Evolutionary conservation across 2,888 invertebrate species (phyloP).

Genomic region (Agrochola lota): DNA sequence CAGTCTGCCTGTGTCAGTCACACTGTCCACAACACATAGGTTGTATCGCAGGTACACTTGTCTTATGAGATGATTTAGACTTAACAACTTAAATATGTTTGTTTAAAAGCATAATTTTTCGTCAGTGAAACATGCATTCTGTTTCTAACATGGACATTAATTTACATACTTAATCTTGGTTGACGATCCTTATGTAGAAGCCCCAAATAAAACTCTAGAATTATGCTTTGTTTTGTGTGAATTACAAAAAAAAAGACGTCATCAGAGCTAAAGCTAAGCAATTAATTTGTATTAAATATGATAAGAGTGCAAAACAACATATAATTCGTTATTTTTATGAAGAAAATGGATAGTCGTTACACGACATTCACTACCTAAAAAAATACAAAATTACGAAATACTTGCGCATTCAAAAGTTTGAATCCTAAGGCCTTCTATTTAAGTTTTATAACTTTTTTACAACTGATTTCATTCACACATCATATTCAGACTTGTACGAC

Average conservation of each 20-base stretch:
- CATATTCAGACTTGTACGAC: constrained; percentile 37
- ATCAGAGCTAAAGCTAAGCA: not conserved
- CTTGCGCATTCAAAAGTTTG: constrained; percentile 48
- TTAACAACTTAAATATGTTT: constrained; percentile 32
- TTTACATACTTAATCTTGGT: constrained; percentile 21
- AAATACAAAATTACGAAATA: constrained; percentile 53
- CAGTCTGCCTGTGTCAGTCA: constrained; percentile 2
- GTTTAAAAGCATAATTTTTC: constrained; percentile 17
- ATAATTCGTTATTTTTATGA: constrained; percentile 32
- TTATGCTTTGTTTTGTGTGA: constrained; percentile 1
- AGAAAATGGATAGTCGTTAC: constrained; percentile 35
- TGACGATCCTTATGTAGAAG: constrained; percentile 1
- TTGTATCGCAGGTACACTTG: constrained; percentile 38
- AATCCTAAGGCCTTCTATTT: constrained; percentile 48
- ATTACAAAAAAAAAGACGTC: constrained; percentile 4
- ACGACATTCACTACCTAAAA: constrained; percentile 44
- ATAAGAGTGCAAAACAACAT: constrained; percentile 7
- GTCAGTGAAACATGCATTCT: constrained; percentile 33
- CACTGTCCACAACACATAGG: constrained; percentile 13
- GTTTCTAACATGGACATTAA: constrained; percentile 16
- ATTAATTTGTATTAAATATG: constrained; percentile 11
- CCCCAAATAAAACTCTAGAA: constrained; percentile 9
- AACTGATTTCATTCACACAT: constrained; percentile 48
- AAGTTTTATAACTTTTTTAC: constrained; percentile 44
- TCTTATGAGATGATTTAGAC: constrained; percentile 32